Conservation (phyloP, 2,113 vertebrate species). For the Poeciliopsis prolifica region DNA sequence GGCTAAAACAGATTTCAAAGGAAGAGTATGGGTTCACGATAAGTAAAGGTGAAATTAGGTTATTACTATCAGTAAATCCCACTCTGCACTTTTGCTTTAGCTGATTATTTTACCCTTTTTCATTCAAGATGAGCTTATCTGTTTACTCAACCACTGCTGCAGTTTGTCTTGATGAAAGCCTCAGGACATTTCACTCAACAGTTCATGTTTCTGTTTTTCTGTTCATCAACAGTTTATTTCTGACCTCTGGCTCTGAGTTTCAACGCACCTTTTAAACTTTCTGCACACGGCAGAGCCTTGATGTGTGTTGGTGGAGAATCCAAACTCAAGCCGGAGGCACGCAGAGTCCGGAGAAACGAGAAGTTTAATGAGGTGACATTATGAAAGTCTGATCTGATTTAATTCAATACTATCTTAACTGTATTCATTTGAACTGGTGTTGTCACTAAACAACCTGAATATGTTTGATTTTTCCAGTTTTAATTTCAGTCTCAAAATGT, state of each 20-base stretch:
- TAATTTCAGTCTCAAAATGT: no score
- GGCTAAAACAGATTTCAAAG: not conserved
- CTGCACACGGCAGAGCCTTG: not conserved
- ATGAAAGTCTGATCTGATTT: no score
- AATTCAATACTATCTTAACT: no score
- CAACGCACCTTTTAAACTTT: not conserved
- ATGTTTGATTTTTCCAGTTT: no score
- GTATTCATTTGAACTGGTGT: no score
- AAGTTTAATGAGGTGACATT: no score
- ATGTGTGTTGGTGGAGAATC: not conserved
- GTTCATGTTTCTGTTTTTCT: slow-evolving; percentile 3
- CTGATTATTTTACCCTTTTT: slow-evolving; percentile 40
- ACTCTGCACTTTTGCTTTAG: not conserved
- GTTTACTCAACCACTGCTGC: no score
- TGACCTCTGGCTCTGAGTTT: not conserved
- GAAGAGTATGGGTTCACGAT: not conserved
- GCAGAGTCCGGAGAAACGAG: not conserved
- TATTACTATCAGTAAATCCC: slow-evolving; percentile 4
- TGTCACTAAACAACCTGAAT: no score
- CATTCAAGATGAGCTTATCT: slow-evolving; percentile 26
- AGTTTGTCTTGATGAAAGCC: no score
- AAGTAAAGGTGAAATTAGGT: slow-evolving; percentile 14
- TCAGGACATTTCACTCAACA: slow-evolving; percentile 1
- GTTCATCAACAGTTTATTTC: not conserved
- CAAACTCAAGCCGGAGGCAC: not conserved